Base-by-base conservation (phyloP, 1,140 invertebrate species). In the Lanistes nyassanus region DNA sequence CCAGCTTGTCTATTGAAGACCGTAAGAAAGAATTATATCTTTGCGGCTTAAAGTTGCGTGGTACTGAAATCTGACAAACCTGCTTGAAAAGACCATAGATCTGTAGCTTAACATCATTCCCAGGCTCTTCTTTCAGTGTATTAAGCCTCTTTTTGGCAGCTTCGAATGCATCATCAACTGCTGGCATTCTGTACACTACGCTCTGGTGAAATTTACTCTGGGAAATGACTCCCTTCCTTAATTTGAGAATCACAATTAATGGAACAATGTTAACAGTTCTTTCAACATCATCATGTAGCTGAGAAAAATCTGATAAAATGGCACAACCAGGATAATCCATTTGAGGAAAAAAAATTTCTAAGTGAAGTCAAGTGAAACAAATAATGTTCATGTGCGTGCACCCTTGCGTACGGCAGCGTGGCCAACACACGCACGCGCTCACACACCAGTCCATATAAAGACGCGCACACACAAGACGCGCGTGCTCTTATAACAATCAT, bases 21-120 rank as follows among this genome's bases (percentile, higher is more conserved):
- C n/a, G n/a, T n/a, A n/a, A n/a, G 11, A 66, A 31, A 39, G 2
- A 19, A 66, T 37, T 34, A 36, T 34, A 0, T 13, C 55, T 16
- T 16, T 21, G 26, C 56, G 31, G 3, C 47, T 76, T 82, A 9
- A 47, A 16, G 19, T 16, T 47, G 42, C 42, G 5, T 47, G 42
- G 9, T 47, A 16, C 9, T 47, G 42, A 47, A 47, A 16, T 47
- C 42, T 16, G 19, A 47, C 42, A 47, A 47, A 91, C 91, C 85
- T 91, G 91, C 81, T 93, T 93, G 82, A 91, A 93, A 21, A 93
- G 83, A n/a, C 84, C 91, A 85, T 93, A 93, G 3, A 93, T 80
- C 81, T 92, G 86, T 23, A 93, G 83, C 83, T 93, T 93, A 0
- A 86, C 83, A 34, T 90, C 87, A 87, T 92, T 92, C 60, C 90